Evolutionary conservation across 2,113 vertebrate species (phyloP).

Genomic region (Leuciscus idus): DNA sequence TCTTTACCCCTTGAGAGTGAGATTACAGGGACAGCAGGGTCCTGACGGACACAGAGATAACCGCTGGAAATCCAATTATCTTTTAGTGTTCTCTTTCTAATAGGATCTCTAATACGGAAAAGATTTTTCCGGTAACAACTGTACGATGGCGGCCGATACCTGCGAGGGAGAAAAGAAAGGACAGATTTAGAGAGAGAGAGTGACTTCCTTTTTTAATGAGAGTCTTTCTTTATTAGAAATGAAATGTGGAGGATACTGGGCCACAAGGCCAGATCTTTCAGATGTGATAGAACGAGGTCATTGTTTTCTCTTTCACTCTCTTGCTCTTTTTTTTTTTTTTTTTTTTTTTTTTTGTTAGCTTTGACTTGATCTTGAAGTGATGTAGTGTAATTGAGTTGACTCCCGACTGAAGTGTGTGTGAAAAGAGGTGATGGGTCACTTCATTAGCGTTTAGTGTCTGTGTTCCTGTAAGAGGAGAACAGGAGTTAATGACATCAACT

Average conservation of each 20-base stretch:
- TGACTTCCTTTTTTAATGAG: constrained; percentile 79
- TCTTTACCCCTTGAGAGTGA: constrained; percentile 93
- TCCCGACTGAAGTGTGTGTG: constrained; percentile 30
- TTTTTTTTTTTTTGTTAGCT: constrained; percentile 45
- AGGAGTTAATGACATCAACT: constrained; percentile 71
- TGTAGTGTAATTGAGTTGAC: constrained; percentile 73
- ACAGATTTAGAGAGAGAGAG: constrained; percentile 60
- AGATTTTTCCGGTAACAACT: constrained; percentile 85
- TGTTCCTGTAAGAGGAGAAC: constrained; percentile 70
- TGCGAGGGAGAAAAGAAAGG: constrained; percentile 32
- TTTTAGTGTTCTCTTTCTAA: constrained; percentile 99
- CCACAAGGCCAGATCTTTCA: constrained; percentile 77
- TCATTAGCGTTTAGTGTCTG: constrained; percentile 73
- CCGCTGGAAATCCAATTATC: constrained; percentile 99
- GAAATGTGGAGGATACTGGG: constrained; percentile 81
- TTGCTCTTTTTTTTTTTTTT: constrained; percentile 49
- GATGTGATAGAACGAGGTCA: constrained; percentile 72
- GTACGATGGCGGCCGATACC: neutral
- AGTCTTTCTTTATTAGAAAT: constrained; percentile 79
- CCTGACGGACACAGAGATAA: constrained; percentile 99
- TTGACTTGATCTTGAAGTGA: constrained; percentile 65
- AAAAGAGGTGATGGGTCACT: constrained; percentile 44
- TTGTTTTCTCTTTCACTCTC: constrained; percentile 37
- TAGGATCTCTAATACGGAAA: constrained; percentile 99
- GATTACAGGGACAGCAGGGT: constrained; percentile 89